Evolutionary conservation across 2,888 invertebrate genomes (phyloP), one percentile per base, ranked within the genome.

Genomic region (Anarsia innoxiella): DNA sequence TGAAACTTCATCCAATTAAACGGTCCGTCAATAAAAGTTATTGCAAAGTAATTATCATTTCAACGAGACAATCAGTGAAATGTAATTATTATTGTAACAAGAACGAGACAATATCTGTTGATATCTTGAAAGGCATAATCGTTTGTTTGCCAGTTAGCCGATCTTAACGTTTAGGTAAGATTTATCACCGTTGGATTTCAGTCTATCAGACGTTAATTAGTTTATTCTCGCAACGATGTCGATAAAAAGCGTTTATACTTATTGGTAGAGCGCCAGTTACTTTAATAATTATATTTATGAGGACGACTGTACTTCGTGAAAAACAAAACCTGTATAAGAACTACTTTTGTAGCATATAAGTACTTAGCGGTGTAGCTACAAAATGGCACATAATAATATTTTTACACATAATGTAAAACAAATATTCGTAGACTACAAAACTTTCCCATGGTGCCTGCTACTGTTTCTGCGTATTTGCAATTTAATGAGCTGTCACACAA

Each of bases 31-130:
- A 59, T 64, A 59, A 59, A 56, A 56, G 56, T 53, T 52, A 40
- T 58, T 58, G 55, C 49, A 48, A 37, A 40, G 51, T 49, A 56
- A 62, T 64, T 59, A 59, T 56, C 44, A 52, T 48, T 52, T 50
- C 39, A 54, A 56, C 48, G 46, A 52, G 50, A 51, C 53, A 59
- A 56, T 56, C 53, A 47, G 45, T 51, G 50, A 53, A 60, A 64
- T 46, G 54, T 52, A 62, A 63, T 62, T 60, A 58, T 50, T 46
- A 10, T 47, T 41, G 40, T 31, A 43, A 51, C 41, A 38, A 45
- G 53, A 51, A 55, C 53, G 44, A 44, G 41, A 38, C 38, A 50
- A 37, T 51, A 40, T 36, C 43, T 13, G 15, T 43, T 42, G 48
- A 44, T 57, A 59, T 50, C 38, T 42, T 14, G 23, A 38, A 11